Percentiles rank a stretch among this genome's conserved stretches.
phyloP scores from a whole-genome alignment of 2,888 invertebrate species.

The Camponotus fellah region DNA sequence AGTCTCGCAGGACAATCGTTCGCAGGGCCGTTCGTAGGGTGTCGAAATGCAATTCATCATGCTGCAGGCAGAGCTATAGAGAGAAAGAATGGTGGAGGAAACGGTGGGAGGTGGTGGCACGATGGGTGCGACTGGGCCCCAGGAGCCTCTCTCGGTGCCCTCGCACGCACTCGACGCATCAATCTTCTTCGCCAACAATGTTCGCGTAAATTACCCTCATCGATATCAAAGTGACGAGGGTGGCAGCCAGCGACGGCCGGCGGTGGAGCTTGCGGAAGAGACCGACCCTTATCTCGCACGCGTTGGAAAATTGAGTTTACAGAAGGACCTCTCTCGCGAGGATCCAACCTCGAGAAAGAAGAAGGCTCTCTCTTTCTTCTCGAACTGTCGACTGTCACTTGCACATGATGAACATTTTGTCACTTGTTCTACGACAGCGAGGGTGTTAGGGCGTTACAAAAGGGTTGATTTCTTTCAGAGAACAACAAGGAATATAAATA shows the following conservation, averaged over 20 bases:
- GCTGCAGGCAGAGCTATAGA: conserved; percentile 47
- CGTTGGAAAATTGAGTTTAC: conserved; percentile 81
- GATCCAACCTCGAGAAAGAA: conserved; percentile 13
- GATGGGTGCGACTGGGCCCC: conserved; percentile 49
- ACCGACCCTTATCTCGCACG: conserved; percentile 76
- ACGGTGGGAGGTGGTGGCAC: conserved; percentile 45
- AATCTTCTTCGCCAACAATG: conserved; percentile 84
- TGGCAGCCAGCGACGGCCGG: conserved; percentile 61
- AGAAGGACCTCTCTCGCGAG: conserved; percentile 64
- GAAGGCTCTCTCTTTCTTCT: conserved; percentile 26
- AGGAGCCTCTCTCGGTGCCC: conserved; percentile 57
- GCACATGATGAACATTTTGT: conserved; percentile 30
- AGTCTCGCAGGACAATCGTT: conserved; percentile 73
- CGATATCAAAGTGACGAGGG: conserved; percentile 83
- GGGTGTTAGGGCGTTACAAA: background rate
- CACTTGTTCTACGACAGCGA: background rate
- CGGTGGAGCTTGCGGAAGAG: conserved; percentile 66
- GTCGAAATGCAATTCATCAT: conserved; percentile 83
- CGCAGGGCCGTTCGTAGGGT: conserved; percentile 61
- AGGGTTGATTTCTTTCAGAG: background rate
- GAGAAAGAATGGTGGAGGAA: conserved; percentile 25
- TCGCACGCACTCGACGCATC: conserved; percentile 83
- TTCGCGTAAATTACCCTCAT: conserved; percentile 85
- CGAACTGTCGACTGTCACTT: conserved; percentile 42
- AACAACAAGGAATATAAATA: background rate